Conservation (phyloP, 1,140 invertebrate species). For the Lerema accius region DNA sequence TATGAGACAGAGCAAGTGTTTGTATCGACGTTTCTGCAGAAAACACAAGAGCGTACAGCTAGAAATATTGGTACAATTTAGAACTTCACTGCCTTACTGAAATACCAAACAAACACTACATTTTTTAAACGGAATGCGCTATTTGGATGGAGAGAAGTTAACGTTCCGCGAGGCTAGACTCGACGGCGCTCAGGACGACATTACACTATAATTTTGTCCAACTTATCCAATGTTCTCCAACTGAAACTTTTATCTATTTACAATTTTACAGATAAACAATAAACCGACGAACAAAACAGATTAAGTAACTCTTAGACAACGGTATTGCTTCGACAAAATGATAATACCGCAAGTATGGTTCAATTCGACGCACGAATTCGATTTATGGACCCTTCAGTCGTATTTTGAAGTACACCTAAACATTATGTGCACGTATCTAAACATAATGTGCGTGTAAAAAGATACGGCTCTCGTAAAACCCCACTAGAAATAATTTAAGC, state of each 20-base stretch:
- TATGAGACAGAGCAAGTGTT: not conserved
- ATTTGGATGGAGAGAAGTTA: constrained; percentile 48
- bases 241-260: constrained; percentile 19
- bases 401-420: constrained; percentile 68
- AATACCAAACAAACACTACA: constrained; percentile 33
- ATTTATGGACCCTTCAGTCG: constrained; percentile 69
- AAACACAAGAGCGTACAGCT: constrained; percentile 18
- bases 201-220: constrained; percentile 55
- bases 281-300: constrained; percentile 17
- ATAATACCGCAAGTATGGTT: constrained; percentile 35
- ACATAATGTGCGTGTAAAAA: constrained; percentile 79
- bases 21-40: not conserved
- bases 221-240: constrained; percentile 54
- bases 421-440: constrained; percentile 76
- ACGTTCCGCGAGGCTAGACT: constrained; percentile 54
- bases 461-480: constrained; percentile 78
- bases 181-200: constrained; percentile 49
- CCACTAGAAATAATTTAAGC: constrained; percentile 80
- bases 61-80: constrained; percentile 35
- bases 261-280: constrained; percentile 26
- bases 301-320: constrained; percentile 18
- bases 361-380: constrained; percentile 67
- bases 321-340: constrained; percentile 17
- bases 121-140: constrained; percentile 32
- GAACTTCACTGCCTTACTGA: constrained; percentile 32